Evolutionary conservation across 2,888 invertebrate species (phyloP), one percentile per base, ranked within the genome.

Genomic region (Esperia sulphurella): DNA sequence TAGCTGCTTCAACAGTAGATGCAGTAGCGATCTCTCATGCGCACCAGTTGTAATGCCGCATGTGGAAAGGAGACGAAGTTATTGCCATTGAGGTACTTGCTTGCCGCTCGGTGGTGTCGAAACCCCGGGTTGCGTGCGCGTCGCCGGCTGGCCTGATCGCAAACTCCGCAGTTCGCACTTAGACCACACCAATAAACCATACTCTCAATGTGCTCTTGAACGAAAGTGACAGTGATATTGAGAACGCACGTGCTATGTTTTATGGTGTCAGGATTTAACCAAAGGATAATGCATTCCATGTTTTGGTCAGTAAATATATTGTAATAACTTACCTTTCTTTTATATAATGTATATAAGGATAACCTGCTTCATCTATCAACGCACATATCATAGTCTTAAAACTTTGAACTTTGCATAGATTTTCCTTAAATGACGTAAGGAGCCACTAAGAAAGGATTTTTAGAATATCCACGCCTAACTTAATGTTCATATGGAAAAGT

Each of bases 171-270:
- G 78, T 74, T 56, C 60, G 58, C 60, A 64, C 63, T 79, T 71
- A 64, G 62, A 75, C 75, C 69, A 74, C 66, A 72, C 71, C 63
- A 68, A 69, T 68, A 68, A 58, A 67, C 62, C 52, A 65, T 65
- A 54, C 63, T 65, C 57, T 61, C 49, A 65, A 68, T 66, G 63
- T 72, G 72, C 54, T 53, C 55, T 55, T 62, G 61, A 67, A 73
- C 62, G 68, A 81, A 82, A 85, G 86, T 86, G 86, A 81, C 70
- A 83, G 86, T 86, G 83, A 68, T 68, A 58, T 58, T 68, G 58
- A 21, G 21, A 68, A 58, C 67, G 54, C 71, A 75, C 75, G 73
- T 75, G 75, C 54, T 52, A 46, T 57, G 52, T 54, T 55, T 54
- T 52, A 53, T 64, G 63, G 59, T 59, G 2, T 58, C 65, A 53